Conservation (phyloP, 2,797 vertebrate genomes). For the Triplophysa yarkandensis region DNA sequence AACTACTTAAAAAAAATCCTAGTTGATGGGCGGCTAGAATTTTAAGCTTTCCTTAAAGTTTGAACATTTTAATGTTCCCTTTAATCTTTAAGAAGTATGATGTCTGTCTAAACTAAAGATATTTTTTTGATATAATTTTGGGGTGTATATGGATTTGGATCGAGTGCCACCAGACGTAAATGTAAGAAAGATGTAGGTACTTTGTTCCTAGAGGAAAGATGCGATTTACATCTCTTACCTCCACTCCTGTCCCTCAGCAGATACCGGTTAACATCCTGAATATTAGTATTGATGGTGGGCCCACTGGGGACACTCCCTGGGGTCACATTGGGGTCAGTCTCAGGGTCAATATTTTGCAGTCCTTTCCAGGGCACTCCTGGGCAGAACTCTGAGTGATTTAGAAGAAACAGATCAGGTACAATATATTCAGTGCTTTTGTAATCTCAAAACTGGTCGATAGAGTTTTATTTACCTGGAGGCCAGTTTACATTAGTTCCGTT, state of each 20-base stretch:
- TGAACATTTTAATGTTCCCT: too few species aligned
- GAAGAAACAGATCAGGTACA: neutral
- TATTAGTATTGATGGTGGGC: constrained; percentile 97
- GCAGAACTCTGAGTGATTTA: constrained; percentile 85
- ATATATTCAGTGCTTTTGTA: neutral
- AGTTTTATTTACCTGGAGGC: constrained; percentile 86
- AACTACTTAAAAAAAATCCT: too few species aligned
- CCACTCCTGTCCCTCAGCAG: constrained; percentile 90
- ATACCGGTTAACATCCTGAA: constrained; percentile 97
- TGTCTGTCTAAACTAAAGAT: too few species aligned
- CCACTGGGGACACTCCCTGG: constrained; percentile 96
- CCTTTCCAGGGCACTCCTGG: constrained; percentile 99
- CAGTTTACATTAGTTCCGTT: constrained; percentile 97
- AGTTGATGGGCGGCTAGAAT: too few species aligned
- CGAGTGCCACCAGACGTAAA: neutral
- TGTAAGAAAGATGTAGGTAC: neutral
- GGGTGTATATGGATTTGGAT: neutral
- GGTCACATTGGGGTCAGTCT: constrained; percentile 96
- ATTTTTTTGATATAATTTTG: too few species aligned
- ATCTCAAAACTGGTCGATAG: neutral
- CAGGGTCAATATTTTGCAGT: constrained; percentile 97
- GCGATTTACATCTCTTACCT: constrained; percentile 74
- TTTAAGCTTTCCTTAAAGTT: too few species aligned
- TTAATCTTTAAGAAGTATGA: too few species aligned
- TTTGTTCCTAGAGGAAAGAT: neutral